phyloP scores from a whole-genome alignment of 2,888 invertebrate species.

The Catocala fraxini region DNA sequence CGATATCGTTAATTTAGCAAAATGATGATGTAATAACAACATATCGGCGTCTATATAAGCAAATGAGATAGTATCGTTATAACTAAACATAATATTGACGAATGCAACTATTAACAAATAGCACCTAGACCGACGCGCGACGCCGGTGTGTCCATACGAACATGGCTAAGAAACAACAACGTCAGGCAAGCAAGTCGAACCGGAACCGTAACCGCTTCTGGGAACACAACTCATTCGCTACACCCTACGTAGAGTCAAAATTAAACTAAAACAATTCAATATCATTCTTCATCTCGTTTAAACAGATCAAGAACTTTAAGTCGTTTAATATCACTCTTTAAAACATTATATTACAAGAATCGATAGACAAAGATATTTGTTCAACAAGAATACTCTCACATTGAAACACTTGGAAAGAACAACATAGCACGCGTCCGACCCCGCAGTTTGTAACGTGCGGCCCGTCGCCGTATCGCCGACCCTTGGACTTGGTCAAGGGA shows the following conservation, averaged over 20 bases:
- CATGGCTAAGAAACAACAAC: slow-evolving; percentile 69
- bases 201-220: slow-evolving; percentile 53
- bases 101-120: slow-evolving; percentile 70
- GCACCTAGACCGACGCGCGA: slow-evolving; percentile 74
- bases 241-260: slow-evolving; percentile 58
- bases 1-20: slow-evolving; percentile 35
- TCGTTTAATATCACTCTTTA: slow-evolving; percentile 74
- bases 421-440: slow-evolving; percentile 57
- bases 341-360: slow-evolving; percentile 76
- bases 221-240: slow-evolving; percentile 59
- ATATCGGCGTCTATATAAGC: slow-evolving; percentile 30
- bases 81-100: slow-evolving; percentile 46
- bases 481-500: slow-evolving; percentile 59
- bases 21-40: slow-evolving; percentile 35
- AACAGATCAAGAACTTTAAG: slow-evolving; percentile 65
- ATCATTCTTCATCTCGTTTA: slow-evolving; percentile 55
- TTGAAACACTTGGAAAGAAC: slow-evolving; percentile 68
- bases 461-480: slow-evolving; percentile 33
- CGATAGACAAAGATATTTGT: slow-evolving; percentile 70
- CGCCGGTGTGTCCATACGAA: slow-evolving; percentile 56
- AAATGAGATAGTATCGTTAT: slow-evolving; percentile 30
- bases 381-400: slow-evolving; percentile 77
- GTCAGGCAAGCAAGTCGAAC: slow-evolving; percentile 74
- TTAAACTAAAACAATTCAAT: slow-evolving; percentile 59
- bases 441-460: slow-evolving; percentile 62